Evolutionary conservation across 2,113 vertebrate genomes (phyloP).

Genomic region (Corapipo altera): DNA sequence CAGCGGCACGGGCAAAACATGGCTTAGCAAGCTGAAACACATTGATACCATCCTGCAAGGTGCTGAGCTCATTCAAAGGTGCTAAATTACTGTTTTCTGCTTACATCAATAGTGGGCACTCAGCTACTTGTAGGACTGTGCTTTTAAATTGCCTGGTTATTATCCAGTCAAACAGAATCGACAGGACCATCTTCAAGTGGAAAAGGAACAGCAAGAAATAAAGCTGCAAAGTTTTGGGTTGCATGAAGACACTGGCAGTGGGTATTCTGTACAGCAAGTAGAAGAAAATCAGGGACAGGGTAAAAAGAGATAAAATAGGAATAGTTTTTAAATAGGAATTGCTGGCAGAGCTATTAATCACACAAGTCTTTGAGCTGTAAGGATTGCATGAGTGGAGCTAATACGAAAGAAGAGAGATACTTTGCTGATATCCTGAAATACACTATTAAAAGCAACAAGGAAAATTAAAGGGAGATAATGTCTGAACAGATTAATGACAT

Average conservation of each 20-base stretch:
- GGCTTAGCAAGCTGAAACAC: background rate
- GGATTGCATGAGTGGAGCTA: background rate
- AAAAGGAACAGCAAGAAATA: background rate
- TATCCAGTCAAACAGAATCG: background rate
- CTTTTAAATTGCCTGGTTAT: background rate
- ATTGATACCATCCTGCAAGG: background rate
- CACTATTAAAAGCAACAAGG: background rate
- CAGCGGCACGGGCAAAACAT: background rate
- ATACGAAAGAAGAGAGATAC: background rate
- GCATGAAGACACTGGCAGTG: background rate
- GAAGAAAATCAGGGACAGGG: slow-evolving; percentile 1
- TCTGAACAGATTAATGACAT: slow-evolving; percentile 49
- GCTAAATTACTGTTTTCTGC: background rate
- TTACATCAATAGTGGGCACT: background rate
- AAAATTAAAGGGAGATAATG: slow-evolving; percentile 33
- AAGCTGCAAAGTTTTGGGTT: background rate
- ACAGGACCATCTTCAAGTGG: background rate
- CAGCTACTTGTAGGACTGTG: background rate
- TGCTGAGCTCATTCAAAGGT: background rate
- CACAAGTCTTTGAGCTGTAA: background rate
- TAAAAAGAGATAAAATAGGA: slow-evolving; percentile 9
- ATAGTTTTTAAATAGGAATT: slow-evolving; percentile 56
- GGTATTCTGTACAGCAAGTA: background rate
- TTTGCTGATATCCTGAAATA: background rate
- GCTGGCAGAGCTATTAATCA: slow-evolving; percentile 65